A percentile compares a stretch with the other conserved stretches of the same genome.
Conservation (phyloP, 1,140 invertebrate genomes). For the Drosophila insularis region DNA sequence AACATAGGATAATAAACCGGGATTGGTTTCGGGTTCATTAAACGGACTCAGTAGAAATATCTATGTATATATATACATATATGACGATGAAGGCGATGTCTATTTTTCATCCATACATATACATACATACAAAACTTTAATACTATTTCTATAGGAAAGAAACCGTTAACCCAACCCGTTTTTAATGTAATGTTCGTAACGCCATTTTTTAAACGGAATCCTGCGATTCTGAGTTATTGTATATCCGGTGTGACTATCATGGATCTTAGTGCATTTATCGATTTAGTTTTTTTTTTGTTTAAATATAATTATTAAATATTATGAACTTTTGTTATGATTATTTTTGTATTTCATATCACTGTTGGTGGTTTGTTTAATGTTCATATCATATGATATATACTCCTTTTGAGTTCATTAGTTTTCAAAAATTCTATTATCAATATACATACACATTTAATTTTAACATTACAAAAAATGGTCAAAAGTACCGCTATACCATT, state of each 20-base stretch:
- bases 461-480: conserved; percentile 61
- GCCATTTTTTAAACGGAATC: background rate
- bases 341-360: conserved; percentile 76
- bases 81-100: conserved; percentile 2
- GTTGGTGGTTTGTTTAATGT: conserved; percentile 75
- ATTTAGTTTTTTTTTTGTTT: conserved; percentile 40
- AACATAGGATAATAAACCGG: background rate
- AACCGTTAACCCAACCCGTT: conserved; percentile 1
- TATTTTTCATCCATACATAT: conserved; percentile 15
- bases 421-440: conserved; percentile 68
- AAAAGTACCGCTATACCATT: conserved; percentile 32
- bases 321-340: conserved; percentile 46
- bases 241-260: background rate
- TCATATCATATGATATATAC: conserved; percentile 52
- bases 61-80: background rate
- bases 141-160: conserved; percentile 12
- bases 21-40: background rate
- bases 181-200: conserved; percentile 10
- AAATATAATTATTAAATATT: conserved; percentile 40
- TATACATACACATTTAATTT: conserved; percentile 72
- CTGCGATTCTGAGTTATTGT: background rate
- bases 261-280: conserved; percentile 41
- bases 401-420: conserved; percentile 55
- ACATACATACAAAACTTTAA: conserved; percentile 25
- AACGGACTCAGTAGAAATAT: conserved; percentile 14